Base-by-base conservation (phyloP, 2,113 vertebrate genomes). In the Spermophilus dauricus region DNA sequence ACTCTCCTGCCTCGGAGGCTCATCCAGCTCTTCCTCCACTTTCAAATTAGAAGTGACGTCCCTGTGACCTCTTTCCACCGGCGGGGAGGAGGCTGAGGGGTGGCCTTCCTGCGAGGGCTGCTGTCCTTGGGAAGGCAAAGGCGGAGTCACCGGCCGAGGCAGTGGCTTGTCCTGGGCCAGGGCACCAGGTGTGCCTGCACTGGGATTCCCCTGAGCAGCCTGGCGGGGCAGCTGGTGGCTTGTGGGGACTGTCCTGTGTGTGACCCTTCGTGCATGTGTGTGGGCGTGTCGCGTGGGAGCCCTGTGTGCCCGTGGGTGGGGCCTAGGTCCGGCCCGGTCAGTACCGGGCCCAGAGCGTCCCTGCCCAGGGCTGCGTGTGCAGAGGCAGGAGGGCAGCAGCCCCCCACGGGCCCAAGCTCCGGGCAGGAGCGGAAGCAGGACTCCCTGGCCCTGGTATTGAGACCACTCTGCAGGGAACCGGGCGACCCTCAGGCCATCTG, bases 351-450 rank as follows among this genome's bases (percentile, higher is more conserved):
- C 0, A 37, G 13, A 13, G 65, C 72, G 0, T 58, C 75, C 85
- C 56, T 1, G 70, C 16, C 83, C 0, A 0, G 0, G 4, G 81
- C 67, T 42, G 1, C 3, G 0, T 4, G 12, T 17, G 53, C 76
- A 48, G 24, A 82, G 67, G 16, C 56, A n/a, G 8, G 10, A 16
- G 16, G 1, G 37, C 11, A 2, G 1, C 14, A 16, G 51, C 51
- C 13, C 51, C 16, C 51, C 13, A 16, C 30, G 4, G 81, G 82
- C 34, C 24, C 75, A 10, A 16, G 37, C 39, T 48, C 37, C 16
- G 1, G 32, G 63, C 24, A 14, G 16, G 30, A 30, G 3, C 61
- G 18, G n/a, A 37, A 34, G 39, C 32, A 32, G 32, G 11, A 30
- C 39, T 2, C 9, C 24, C 65, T 70, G 24, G 0, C 30, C 16